These are phyloP conservation scores for Chrysogorgia sp. DNA, from an alignment of 92 coral and sea anemone species.

Conservation along the genomic window DNA sequence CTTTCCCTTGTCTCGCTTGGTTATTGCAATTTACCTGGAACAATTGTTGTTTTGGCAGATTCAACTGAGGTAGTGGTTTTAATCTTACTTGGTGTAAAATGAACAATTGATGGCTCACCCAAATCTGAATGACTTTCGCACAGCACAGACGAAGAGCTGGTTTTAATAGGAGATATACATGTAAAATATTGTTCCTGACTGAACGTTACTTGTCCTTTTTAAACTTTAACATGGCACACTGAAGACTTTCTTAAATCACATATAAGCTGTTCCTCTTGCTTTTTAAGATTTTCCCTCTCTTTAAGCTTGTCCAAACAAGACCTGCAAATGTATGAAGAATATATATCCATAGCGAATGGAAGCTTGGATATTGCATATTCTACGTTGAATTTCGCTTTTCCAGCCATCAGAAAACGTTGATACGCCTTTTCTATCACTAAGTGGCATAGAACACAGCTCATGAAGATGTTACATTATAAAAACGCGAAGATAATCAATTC, in stretches of 20 bases:
- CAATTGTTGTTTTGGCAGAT: conserved; percentile 21
- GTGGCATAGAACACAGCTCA: conserved; percentile 18
- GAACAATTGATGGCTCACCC: no score
- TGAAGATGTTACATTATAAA: no score
- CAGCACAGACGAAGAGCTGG: no score
- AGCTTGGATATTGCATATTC: background rate
- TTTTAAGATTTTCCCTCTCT: conserved; percentile 1
- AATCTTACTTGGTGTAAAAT: conserved; percentile 16
- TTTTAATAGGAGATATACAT: no score
- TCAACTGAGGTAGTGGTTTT: background rate
- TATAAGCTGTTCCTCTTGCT: conserved; percentile 19
- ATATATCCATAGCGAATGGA: background rate
- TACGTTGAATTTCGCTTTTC: conserved; percentile 23
- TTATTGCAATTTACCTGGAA: conserved; percentile 51
- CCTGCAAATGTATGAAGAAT: conserved; percentile 7
- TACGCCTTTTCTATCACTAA: conserved; percentile 8
- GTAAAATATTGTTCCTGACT: no score
- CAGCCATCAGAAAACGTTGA: conserved; percentile 14
- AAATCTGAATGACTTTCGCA: no score
- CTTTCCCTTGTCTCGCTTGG: conserved; percentile 50
- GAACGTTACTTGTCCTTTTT: no score
- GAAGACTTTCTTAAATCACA: no score
- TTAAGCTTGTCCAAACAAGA: conserved; percentile 26
- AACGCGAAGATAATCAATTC: no score
- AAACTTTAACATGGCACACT: no score